Percentiles rank a stretch among this genome's conserved stretches.
These are phyloP conservation scores for Acholoe squamosa DNA, from an alignment of 2,888 invertebrate species.

Conservation along the genomic window DNA sequence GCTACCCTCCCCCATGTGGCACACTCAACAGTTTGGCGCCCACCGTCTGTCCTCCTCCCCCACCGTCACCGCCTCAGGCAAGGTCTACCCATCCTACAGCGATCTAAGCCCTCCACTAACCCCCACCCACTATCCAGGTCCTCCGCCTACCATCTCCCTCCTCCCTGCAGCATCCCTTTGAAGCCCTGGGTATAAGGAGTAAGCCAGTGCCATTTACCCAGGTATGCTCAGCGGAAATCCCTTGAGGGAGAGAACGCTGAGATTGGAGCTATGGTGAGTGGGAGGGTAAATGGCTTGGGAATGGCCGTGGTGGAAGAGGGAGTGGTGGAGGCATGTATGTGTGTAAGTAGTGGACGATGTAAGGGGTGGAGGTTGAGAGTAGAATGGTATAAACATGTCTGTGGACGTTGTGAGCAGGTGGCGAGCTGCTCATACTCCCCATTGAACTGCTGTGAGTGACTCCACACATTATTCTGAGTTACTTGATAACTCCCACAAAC, in stretches of 20 bases:
- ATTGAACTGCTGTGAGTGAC: not conserved
- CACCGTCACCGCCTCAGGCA: not conserved
- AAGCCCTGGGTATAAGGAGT: not conserved
- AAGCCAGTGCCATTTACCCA: not conserved
- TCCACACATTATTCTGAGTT: not conserved
- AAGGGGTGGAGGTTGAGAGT: not conserved
- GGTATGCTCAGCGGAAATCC: not conserved
- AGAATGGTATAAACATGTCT: not conserved
- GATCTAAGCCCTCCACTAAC: too few relatives aligned
- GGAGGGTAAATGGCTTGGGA: too few relatives aligned
- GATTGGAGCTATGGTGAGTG: not conserved
- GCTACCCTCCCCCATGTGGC: not conserved
- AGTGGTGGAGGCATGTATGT: not conserved
- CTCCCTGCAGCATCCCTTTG: not conserved
- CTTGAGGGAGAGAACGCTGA: not conserved
- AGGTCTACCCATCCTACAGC: too few relatives aligned
- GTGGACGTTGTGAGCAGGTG: conserved; percentile 2
- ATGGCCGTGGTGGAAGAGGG: not conserved
- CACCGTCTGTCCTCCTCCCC: not conserved
- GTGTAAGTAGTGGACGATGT: not conserved
- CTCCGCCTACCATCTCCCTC: not conserved
- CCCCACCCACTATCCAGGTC: too few relatives aligned
- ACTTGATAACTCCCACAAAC: not conserved
- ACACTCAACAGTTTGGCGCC: conserved; percentile 13
- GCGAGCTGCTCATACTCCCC: not conserved